Base-by-base conservation (phyloP, 2,888 invertebrate species). In the Diplazon laetatorius region DNA sequence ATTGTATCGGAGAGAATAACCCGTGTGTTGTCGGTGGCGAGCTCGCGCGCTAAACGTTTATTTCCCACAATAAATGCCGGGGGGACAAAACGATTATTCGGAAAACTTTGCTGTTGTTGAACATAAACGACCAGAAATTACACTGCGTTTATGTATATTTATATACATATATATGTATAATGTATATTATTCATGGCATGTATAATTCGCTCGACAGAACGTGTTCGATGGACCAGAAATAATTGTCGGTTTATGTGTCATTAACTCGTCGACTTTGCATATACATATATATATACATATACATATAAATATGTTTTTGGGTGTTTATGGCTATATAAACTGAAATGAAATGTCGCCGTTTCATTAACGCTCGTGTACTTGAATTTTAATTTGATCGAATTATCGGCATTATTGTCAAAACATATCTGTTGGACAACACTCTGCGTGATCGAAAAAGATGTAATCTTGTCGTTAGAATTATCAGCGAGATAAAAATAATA, bases 191-290 rank as follows among this genome's bases (percentile, higher is more conserved):
- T 30, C 55, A 30, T 30, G 35, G 25, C 16, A n/a, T 30, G 55
- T 30, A 55, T 55, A 30, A 55, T 55, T 30, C 30, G 16, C 30
- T 35, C 30, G 30, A 30, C 55, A 3, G 30, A 65, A 78, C 78
- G 78, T n/a, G n/a, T 78, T 78, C 78, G 78, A 78, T 74, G 75
- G 71, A 75, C 75, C 66, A 62, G 75, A 75, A 78, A 78, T 75
- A 71, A 78, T 62, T 71, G 66, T 66, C 78, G 71, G 71, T 78
- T 74, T 71, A 78, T 74, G 74, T 60, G 70, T 74, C 78, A 69
- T 78, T 78, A 78, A 78, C 70, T 78, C 74, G 55, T 30, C 62
- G 71, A 48, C 74, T 42, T 65, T 46, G 78, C 30, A 14, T 35
- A 30, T 55, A 55, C 30, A 55, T 55, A 30, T 6, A 6, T 30